Base-by-base conservation (phyloP, 2,888 invertebrate genomes). In the Corbicula japonica region DNA sequence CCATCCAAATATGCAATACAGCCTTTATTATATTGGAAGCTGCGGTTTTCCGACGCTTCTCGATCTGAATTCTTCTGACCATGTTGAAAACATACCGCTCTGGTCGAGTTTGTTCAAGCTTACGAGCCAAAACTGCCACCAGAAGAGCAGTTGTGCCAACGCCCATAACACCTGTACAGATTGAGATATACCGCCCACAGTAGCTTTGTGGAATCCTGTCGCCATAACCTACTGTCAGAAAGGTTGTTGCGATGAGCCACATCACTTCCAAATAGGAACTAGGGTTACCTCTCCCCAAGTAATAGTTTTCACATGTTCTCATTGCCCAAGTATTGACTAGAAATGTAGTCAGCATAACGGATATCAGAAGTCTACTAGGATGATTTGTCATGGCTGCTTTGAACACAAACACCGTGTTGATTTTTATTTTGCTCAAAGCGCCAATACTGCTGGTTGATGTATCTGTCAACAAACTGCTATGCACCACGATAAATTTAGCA, bases 261-360 rank as follows among this genome's bases (percentile, higher is more conserved):
- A 91, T 89, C 2, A 88, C 83, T 62, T 90, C 88, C n/a, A 84
- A 46, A 50, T 88, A 86, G 15, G 87, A 85, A n/a, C 81, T 85
- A 8, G 54, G 66, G 6, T 48, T 50, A 8, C 34, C 34, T 41
- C 80, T 76, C 12, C 83, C 79, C 12, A 76, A 68, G 66, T 89
- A 91, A 75, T 91, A 91, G 32, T 88, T 81, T 74, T 91, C 91
- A 61, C 91, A 91, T 2, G 89, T 88, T 63, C 91, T 76, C 89
- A 90, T 90, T n/a, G 88, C 86, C 91, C 91, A 91, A 23, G 85
- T 87, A 34, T 87, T 87, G 34, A 89, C 86, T 1, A 86, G 48
- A 66, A 88, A 88, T 61, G 89, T 89, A 10, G 84, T 81, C 21
- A 89, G 50, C 88, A 91, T 90, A 15, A 88, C 87, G 4, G 79